Conservation (phyloP, 2,113 vertebrate genomes). For the Stegostoma tigrinum region DNA sequence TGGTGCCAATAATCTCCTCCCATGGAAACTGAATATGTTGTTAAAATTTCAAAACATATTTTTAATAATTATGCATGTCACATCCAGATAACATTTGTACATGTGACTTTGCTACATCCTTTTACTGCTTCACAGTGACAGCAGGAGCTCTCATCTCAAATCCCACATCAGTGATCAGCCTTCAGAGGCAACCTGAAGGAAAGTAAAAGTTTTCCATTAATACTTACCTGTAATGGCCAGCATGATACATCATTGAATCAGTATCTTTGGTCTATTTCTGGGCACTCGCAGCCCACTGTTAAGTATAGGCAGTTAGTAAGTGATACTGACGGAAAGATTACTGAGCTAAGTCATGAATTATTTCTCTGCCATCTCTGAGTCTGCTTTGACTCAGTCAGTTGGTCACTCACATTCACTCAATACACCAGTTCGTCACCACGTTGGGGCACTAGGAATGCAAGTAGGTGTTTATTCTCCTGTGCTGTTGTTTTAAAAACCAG, state of each 20-base stretch:
- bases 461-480: neutral
- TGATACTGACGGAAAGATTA: neutral
- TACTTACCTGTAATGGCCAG: neutral
- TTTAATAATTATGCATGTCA: neutral
- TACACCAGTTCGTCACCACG: neutral
- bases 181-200: neutral
- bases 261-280: neutral
- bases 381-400: neutral
- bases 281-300: neutral
- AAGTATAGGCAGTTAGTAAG: neutral
- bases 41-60: no score
- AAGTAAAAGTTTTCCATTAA: neutral
- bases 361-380: neutral
- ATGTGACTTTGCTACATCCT: neutral
- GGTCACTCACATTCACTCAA: neutral
- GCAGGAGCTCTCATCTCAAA: neutral
- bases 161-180: neutral
- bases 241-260: neutral
- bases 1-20: no score
- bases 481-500: neutral
- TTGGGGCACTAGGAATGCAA: neutral
- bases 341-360: neutral
- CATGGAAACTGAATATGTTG: no score
- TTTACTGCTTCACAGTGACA: neutral
- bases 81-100: neutral